Base-by-base conservation (phyloP, 2,888 invertebrate genomes). In the Graphium colonna region DNA sequence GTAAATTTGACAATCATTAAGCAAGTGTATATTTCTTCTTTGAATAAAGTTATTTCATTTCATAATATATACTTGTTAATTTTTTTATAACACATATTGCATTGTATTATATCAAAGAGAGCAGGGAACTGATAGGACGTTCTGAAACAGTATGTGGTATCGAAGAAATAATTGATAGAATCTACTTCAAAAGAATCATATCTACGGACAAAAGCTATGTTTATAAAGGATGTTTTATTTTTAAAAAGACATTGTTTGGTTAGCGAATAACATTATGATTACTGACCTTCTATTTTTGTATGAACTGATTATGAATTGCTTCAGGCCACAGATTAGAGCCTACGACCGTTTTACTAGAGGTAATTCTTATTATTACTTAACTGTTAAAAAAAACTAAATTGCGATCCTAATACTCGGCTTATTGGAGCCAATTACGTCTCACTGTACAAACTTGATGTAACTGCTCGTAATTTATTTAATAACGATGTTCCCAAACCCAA, bases 391-490 rank as follows among this genome's bases (percentile, higher is more conserved):
- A 16, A 8, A 16, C 13, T 9, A 10, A 46, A 46, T 18, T 21
- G 18, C 9, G 12, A n/a, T 36, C 38, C 36, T 46, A 18, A 46
- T 16, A 7, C 12, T 4, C 36, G 10, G 16, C 31, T 45, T 33
- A 33, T 45, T 45, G 16, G 15, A 31, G 48, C 10, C 40, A 17
- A 31, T 49, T 41, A 49, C 31, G 36, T 36, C 36, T 31, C 9
- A 36, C 13, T n/a, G 31, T 31, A 49, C 18, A 42, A 42, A 49
- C 33, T 33, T 26, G 49, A 49, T 33, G 49, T 49, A 49, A 49
- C 41, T 13, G 17, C 41, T n/a, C 5, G 40, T 41, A 49, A 49
- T 42, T 49, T 49, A 49, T 33, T 49, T 42, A 49, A 42, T 49
- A 49, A 49, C 18, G 33, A 21, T 42, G 33, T 42, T 49, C 36